Evolutionary conservation across 2,797 vertebrate genomes (phyloP), one percentile per base, ranked within the genome.

Genomic region (Xenops minutus): DNA sequence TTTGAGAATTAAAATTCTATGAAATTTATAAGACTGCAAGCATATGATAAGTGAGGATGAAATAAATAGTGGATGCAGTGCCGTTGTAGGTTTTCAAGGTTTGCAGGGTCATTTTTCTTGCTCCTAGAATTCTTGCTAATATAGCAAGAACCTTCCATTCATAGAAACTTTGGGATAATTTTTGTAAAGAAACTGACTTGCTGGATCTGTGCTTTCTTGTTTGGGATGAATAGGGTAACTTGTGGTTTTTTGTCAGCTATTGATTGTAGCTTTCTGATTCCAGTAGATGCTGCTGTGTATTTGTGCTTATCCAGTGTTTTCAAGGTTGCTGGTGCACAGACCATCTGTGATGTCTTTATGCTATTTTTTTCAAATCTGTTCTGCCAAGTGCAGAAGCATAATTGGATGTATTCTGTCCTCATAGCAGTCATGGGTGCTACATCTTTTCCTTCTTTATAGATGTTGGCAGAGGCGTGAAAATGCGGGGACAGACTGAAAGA

Each of bases 261-360:
- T 59, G 37, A 61, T 59, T 63, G 36, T 43, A 62, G 51, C n/a
- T 81, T 78, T 94, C 34, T 64, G 27, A 43, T 76, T 87, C 17
- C 44, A 54, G 24, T 63, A 85, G 80, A 21, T 5, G 1, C 1
- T 32, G 17, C 46, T 81, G 14, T 59, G 51, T 84, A 10, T 85
- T 95, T 79, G 67, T 79, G 61, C 59, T 89, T 90, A 69, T 78
- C 69, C 55, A 46, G 23, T 86, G 48, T 84, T 93, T 81, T 87
- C 67, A 82, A 46, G 80, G 77, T 86, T 94, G 51, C 88, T 78
- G 68, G 76, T 86, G 49, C 62, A 18, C 75, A 80, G 76, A 78
- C 88, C 88, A 69, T 90, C 92, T 86, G 76, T 39, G 64, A 66
- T 66, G 29, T 52, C 63, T 92, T 86, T 43, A 34, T 90, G 49